These are phyloP conservation scores for Coptotermes formosanus DNA, from an alignment of 1,140 invertebrate genomes.

Conservation along the genomic window DNA sequence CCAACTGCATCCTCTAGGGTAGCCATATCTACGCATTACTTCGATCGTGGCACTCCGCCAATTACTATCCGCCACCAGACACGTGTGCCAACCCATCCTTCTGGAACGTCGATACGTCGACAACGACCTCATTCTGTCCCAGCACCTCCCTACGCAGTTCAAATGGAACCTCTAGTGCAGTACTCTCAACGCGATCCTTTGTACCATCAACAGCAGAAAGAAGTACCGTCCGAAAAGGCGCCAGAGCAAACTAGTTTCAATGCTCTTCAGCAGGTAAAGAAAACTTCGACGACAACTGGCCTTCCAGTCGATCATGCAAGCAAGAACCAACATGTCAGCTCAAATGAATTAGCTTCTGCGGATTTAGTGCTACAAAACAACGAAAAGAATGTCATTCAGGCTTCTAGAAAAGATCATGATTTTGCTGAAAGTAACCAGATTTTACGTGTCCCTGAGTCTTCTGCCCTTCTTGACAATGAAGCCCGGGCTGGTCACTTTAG, in stretches of 20 bases:
- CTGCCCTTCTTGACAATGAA: neutral
- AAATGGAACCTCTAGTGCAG: constrained; percentile 75
- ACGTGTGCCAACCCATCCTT: neutral
- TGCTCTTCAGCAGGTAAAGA: constrained; percentile 21
- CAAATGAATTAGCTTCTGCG: neutral
- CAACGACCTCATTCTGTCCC: constrained; percentile 36
- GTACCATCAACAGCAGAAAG: constrained; percentile 52
- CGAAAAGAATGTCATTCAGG: neutral
- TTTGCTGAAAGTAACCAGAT: constrained; percentile 3
- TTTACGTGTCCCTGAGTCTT: neutral
- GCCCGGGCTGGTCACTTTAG: neutral
- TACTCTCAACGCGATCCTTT: constrained; percentile 75
- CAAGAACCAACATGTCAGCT: constrained; percentile 24
- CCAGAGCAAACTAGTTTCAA: constrained; percentile 6
- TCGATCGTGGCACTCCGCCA: constrained; percentile 19
- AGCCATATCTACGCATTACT: constrained; percentile 8
- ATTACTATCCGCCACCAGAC: constrained; percentile 16
- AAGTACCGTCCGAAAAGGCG: constrained; percentile 7
- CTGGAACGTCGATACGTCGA: neutral
- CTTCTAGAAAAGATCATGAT: neutral
- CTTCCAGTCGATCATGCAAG: neutral
- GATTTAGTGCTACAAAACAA: neutral
- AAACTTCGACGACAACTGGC: neutral
- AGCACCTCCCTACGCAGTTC: constrained; percentile 69
- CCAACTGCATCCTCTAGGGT: neutral